A percentile compares a stretch with the other conserved stretches of the same genome.
These are phyloP conservation scores for Stegostoma tigrinum DNA, from an alignment of 2,113 vertebrate species.

Conservation along the genomic window DNA sequence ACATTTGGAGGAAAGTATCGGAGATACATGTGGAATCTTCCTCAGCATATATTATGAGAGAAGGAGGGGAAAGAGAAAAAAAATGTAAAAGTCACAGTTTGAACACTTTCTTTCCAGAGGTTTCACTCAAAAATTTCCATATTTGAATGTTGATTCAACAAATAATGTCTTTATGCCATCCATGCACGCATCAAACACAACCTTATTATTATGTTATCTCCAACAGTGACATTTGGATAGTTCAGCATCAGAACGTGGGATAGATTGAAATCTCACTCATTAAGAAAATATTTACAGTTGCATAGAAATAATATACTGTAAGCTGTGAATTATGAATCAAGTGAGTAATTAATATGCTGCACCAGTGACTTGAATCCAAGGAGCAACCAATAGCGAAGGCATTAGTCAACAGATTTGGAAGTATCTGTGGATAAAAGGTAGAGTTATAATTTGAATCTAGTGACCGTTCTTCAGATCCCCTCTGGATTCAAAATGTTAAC, in stretches of 20 bases:
- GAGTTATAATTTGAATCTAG: too few species aligned
- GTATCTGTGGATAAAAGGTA: too few species aligned
- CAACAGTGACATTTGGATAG: neutral
- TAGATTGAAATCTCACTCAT: neutral
- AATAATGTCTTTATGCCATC: neutral
- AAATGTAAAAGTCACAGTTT: neutral
- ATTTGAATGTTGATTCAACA: neutral
- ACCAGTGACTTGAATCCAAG: neutral
- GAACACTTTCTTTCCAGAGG: neutral
- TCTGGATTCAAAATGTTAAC: too few species aligned
- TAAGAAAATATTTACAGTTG: conserved; percentile 3
- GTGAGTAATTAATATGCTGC: neutral
- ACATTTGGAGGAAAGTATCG: neutral
- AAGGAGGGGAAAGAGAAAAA: neutral
- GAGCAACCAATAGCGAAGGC: neutral
- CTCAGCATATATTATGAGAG: neutral
- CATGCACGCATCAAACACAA: neutral
- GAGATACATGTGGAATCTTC: neutral
- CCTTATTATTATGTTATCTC: neutral
- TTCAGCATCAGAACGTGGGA: neutral
- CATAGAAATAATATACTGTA: neutral
- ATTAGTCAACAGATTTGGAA: too few species aligned
- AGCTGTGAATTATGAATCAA: neutral
- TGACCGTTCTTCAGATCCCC: too few species aligned
- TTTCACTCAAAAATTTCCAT: neutral